These are phyloP conservation scores for Philypnodon macrostomus DNA, from an alignment of 2,797 vertebrate species.

Conservation along the genomic window DNA sequence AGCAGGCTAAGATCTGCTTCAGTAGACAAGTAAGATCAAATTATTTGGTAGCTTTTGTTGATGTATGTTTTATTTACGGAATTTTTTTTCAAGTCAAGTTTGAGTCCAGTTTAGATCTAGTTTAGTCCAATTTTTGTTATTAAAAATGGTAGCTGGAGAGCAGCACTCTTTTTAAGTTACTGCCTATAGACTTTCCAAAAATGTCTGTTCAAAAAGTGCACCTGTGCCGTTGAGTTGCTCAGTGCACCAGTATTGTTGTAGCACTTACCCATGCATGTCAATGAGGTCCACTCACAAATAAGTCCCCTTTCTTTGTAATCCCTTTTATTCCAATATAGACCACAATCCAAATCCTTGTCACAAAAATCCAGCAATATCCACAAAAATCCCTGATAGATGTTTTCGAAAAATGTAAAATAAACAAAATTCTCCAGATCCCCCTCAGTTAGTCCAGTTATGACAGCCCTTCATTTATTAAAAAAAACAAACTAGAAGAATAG, in stretches of 20 bases:
- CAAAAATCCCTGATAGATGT: slow-evolving; percentile 57
- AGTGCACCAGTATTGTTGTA: slow-evolving; percentile 6
- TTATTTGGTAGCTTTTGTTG: too few species aligned
- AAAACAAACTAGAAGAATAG: slow-evolving; percentile 14
- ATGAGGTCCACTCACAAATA: slow-evolving; percentile 49
- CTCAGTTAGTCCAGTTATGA: slow-evolving; percentile 65
- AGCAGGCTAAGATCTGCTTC: too few species aligned
- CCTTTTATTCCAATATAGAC: slow-evolving; percentile 61
- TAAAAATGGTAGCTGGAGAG: too few species aligned
- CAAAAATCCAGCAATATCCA: slow-evolving; percentile 63
- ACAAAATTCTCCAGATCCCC: slow-evolving; percentile 52
- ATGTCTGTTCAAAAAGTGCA: slow-evolving; percentile 41
- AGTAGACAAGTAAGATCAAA: too few species aligned
- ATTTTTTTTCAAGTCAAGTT: too few species aligned
- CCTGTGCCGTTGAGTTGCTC: slow-evolving; percentile 32
- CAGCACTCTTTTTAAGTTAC: too few species aligned
- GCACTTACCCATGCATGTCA: slow-evolving; percentile 71
- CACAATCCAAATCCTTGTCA: slow-evolving; percentile 57
- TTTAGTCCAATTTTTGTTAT: too few species aligned
- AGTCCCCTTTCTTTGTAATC: slow-evolving; percentile 49
- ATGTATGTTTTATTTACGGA: slow-evolving; percentile 14
- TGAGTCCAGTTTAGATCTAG: too few species aligned
- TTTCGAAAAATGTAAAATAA: slow-evolving; percentile 42
- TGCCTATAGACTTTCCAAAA: too few species aligned
- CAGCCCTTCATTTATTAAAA: slow-evolving; percentile 44